Base-by-base conservation (phyloP, 2,113 vertebrate species). In the Phylloscopus trochiloides region DNA sequence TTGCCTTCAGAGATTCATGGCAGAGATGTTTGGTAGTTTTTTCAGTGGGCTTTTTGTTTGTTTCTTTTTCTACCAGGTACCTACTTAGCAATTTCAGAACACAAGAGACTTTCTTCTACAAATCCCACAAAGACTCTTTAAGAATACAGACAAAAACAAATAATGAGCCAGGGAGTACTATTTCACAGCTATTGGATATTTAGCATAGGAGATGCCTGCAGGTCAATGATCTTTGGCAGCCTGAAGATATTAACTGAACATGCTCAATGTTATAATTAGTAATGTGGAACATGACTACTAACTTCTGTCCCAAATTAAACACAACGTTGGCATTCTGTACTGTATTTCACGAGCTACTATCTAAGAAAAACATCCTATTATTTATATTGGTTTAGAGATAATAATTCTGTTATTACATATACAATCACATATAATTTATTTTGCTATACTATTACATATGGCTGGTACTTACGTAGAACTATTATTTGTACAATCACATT, bases 11-110 rank as follows among this genome's bases (percentile, higher is more conserved):
- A 70, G 17, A 81, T 43, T 61, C 7, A 62, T 28, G n/a, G 15
- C n/a, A 71, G 14, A 57, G 18, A 50, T 8, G 8, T 21, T 21
- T 45, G 24, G 32, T 10, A 15, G 26, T 0, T 45, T 67, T 31
- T 50, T 19, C 1, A 1, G 7, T 10, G 20, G 3, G 1, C 2
- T 28, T 29, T 45, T 29, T 29, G 28, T 32, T 74, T 47, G 2
- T 4, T 32, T 34, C 20, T 48, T 82, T 62, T 59, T 8, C 32
- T 54, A 63, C 4, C 19, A 79, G 9, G 16, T 72, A 76, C 17
- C 26, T 63, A 17, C 24, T 72, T 66, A 55, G 52, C 32, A 52
- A 42, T 59, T 89, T 86, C 80, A 86, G 34, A 50, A 72, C 18
- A 59, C 3, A 59, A 25, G 70, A 75, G 34, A 63, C 13, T 45